These are phyloP conservation scores for Perccottus glenii DNA, from an alignment of 2,113 vertebrate genomes.

Conservation along the genomic window DNA sequence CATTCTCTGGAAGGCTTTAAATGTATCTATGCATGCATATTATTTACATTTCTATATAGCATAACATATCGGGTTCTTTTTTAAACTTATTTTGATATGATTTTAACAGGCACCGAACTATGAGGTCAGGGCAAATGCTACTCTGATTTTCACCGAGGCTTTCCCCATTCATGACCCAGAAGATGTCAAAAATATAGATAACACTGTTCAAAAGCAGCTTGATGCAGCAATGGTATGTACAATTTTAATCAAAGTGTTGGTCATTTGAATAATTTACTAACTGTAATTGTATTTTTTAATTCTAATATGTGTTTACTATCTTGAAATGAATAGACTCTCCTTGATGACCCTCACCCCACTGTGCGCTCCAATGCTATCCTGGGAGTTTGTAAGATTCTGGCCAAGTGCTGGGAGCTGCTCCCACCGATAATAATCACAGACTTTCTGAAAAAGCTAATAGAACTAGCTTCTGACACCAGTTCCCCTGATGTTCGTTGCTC, in stretches of 20 bases:
- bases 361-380: slow-evolving; percentile 89
- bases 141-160: slow-evolving; percentile 89
- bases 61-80: too few species aligned
- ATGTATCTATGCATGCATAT: slow-evolving; percentile 19
- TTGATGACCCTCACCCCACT: slow-evolving; percentile 88
- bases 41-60: not conserved
- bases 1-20: slow-evolving; percentile 92
- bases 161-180: slow-evolving; percentile 90
- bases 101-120: slow-evolving; percentile 85
- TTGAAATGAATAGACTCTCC: slow-evolving; percentile 77
- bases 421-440: slow-evolving; percentile 86
- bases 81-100: slow-evolving; percentile 3
- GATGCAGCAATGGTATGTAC: slow-evolving; percentile 87
- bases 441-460: slow-evolving; percentile 87
- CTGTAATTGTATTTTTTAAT: not conserved
- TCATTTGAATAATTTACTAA: too few species aligned
- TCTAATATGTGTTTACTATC: not conserved
- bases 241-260: too few species aligned
- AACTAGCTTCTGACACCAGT: slow-evolving; percentile 83
- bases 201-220: slow-evolving; percentile 90
- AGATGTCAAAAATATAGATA: slow-evolving; percentile 78
- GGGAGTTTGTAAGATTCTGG: slow-evolving; percentile 89
- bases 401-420: slow-evolving; percentile 93
- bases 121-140: slow-evolving; percentile 92
- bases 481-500: slow-evolving; percentile 92